phyloP scores from a whole-genome alignment of 2,888 invertebrate genomes.

The Tetramorium bicarinatum region DNA sequence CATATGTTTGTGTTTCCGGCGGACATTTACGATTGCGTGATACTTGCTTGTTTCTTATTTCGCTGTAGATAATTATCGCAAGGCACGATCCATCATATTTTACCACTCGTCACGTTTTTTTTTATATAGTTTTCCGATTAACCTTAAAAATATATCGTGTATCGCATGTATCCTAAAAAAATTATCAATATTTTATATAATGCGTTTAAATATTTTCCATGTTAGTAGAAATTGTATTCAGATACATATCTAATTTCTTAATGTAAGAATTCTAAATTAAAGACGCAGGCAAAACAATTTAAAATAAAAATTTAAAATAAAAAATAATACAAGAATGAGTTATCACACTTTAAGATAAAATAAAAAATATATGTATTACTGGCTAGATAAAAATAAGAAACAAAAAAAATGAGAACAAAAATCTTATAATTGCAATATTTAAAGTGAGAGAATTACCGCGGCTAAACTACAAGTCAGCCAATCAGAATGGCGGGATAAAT shows the following conservation, averaged over 20 bases:
- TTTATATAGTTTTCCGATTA: not conserved
- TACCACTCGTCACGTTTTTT: constrained; percentile 9
- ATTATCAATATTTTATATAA: not conserved
- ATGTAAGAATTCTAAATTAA: not conserved
- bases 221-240: not conserved
- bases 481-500: constrained; percentile 36
- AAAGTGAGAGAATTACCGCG: not conserved
- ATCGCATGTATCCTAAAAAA: not conserved
- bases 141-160: not conserved
- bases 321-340: not conserved
- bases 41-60: constrained; percentile 23
- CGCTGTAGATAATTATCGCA: constrained; percentile 37
- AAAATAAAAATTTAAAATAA: not conserved
- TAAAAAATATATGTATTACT: not conserved
- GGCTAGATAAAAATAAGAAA: not conserved
- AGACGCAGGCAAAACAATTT: not conserved
- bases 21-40: constrained; percentile 29
- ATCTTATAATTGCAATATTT: not conserved
- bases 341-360: not conserved
- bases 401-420: not conserved
- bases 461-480: constrained; percentile 14
- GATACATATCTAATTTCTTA: not conserved
- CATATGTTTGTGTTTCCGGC: constrained; percentile 33
- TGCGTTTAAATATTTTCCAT: not conserved
- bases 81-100: constrained; percentile 9